phyloP scores from a whole-genome alignment of 2,888 invertebrate species.

The Erebia palarica region DNA sequence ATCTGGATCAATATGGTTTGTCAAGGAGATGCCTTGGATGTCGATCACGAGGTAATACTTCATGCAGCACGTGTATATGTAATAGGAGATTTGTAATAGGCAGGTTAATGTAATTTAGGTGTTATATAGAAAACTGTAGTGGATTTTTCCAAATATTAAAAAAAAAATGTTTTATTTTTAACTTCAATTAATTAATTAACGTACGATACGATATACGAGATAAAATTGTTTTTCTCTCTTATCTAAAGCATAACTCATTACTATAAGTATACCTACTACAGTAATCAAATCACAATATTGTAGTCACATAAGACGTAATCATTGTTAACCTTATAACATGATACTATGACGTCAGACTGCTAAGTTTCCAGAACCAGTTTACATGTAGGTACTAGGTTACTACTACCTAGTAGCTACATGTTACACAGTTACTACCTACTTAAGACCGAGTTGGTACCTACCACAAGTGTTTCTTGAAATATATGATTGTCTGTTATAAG shows the following conservation, averaged over 20 bases:
- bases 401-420: background rate
- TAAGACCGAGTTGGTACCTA: background rate
- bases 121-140: too few relatives aligned
- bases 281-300: constrained; percentile 38
- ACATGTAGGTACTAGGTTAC: background rate
- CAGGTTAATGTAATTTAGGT: too few relatives aligned
- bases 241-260: constrained; percentile 25
- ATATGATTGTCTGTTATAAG: background rate
- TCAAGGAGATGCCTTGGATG: constrained; percentile 39
- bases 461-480: constrained; percentile 4
- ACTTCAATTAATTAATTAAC: background rate
- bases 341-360: constrained; percentile 32
- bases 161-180: too few relatives aligned
- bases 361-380: constrained; percentile 30
- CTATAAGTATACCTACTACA: constrained; percentile 32
- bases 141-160: too few relatives aligned
- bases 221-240: constrained; percentile 39
- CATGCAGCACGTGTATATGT: constrained; percentile 12
- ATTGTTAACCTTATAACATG: constrained; percentile 31
- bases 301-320: constrained; percentile 41
- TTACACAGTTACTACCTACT: too few relatives aligned
- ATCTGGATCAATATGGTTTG: constrained; percentile 42
- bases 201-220: background rate
- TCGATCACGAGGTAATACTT: constrained; percentile 43
- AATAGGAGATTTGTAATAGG: background rate